Evolutionary conservation across 2,113 vertebrate species (phyloP).

Genomic region (Melierax canorus): DNA sequence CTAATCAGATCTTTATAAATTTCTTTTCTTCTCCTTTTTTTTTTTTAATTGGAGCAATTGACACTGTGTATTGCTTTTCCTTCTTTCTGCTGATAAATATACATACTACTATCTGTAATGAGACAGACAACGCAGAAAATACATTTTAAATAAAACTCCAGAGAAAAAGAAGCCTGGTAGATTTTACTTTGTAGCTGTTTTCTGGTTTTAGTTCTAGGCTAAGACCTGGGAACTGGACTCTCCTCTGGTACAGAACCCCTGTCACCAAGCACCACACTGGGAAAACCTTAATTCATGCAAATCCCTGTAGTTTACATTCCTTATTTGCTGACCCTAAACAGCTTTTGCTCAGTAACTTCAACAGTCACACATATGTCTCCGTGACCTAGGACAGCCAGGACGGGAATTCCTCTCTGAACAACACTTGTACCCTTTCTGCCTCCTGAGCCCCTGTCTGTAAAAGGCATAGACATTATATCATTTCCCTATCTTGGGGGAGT

Average conservation of each 20-base stretch:
- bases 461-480: fast-evolving
- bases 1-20: neutral
- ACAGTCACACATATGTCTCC: neutral
- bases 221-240: neutral
- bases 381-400: neutral
- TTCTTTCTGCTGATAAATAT: neutral
- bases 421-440: neutral
- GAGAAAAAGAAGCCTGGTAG: neutral
- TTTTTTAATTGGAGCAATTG: neutral
- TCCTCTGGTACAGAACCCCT: neutral
- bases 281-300: neutral
- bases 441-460: neutral
- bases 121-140: neutral
- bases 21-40: neutral
- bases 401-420: neutral
- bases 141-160: neutral
- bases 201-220: neutral
- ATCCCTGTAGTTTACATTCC: neutral
- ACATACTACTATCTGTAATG: neutral
- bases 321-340: neutral
- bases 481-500: neutral
- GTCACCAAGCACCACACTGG: neutral
- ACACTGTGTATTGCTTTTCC: neutral
- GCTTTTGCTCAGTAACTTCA: neutral
- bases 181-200: neutral